Evolutionary conservation across 2,113 vertebrate species (phyloP).

Genomic region (Rhombomys opimus): DNA sequence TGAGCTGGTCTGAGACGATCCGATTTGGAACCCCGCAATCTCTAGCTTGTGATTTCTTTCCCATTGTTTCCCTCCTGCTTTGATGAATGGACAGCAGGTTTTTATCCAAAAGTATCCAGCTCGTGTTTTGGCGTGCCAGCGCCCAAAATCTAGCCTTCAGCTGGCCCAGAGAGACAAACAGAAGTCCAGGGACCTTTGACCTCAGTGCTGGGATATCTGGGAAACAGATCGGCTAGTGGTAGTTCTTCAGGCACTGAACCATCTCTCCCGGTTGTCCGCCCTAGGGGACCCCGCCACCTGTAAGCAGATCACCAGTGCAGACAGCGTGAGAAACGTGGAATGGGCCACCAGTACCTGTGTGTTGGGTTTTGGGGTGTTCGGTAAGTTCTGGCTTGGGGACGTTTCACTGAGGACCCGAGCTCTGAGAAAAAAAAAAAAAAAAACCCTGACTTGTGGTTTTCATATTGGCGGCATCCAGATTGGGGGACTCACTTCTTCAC

Average conservation of each 20-base stretch:
- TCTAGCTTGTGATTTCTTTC: neutral
- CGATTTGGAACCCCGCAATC: neutral
- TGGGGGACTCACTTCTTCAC: neutral
- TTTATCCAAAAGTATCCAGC: neutral
- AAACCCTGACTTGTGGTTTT: neutral
- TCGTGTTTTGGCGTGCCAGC: neutral
- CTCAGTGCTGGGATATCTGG: neutral
- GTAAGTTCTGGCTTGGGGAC: conserved; percentile 81
- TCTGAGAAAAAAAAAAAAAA: neutral
- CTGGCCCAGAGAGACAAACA: neutral
- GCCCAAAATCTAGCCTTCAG: neutral
- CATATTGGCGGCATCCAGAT: neutral
- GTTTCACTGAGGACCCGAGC: neutral
- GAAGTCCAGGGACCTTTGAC: neutral
- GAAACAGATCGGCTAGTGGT: neutral
- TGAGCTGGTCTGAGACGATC: neutral
- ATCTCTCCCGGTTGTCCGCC: neutral
- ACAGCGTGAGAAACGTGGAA: conserved; percentile 89
- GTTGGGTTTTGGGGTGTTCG: conserved; percentile 91
- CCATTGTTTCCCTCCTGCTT: neutral
- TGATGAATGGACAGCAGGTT: neutral
- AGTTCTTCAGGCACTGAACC: neutral
- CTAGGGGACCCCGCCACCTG: conserved; percentile 90
- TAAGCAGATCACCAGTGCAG: conserved; percentile 92
- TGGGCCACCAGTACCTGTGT: conserved; percentile 93